Conservation (phyloP, 2,797 vertebrate genomes). For the Psittacula echo region DNA sequence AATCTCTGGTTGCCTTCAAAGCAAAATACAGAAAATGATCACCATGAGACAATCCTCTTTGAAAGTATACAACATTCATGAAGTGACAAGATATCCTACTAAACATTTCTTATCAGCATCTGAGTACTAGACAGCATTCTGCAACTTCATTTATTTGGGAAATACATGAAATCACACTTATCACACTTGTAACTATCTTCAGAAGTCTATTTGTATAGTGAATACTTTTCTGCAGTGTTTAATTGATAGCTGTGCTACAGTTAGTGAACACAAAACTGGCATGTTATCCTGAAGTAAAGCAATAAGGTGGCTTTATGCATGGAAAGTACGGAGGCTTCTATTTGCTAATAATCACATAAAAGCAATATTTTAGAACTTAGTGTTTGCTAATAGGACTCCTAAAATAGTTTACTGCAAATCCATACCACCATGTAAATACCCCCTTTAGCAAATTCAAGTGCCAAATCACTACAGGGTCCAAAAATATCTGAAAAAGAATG, state of each 20-base stretch:
- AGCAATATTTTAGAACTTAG: constrained; percentile 82
- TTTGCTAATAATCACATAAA: constrained; percentile 65
- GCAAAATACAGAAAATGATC: constrained; percentile 28
- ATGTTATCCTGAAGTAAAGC: constrained; percentile 79
- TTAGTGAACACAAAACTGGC: constrained; percentile 76
- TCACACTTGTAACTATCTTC: constrained; percentile 73
- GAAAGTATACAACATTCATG: constrained; percentile 38
- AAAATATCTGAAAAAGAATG: constrained; percentile 58
- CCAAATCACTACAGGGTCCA: constrained; percentile 77
- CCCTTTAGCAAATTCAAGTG: constrained; percentile 77
- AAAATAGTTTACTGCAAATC: constrained; percentile 74
- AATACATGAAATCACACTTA: constrained; percentile 69
- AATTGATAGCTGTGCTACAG: constrained; percentile 69
- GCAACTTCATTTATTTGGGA: constrained; percentile 65
- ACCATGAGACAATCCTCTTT: constrained; percentile 42
- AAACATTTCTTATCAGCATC: constrained; percentile 53
- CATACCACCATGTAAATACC: constrained; percentile 76
- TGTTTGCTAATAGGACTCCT: constrained; percentile 80
- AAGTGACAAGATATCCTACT: constrained; percentile 59
- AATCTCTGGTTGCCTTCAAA: constrained; percentile 48
- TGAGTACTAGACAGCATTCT: constrained; percentile 66
- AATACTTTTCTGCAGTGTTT: constrained; percentile 75
- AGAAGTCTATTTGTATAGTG: constrained; percentile 73
- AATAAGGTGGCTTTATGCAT: constrained; percentile 80
- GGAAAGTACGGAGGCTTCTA: constrained; percentile 72